These are phyloP conservation scores for Limnothrissa miodon DNA, from an alignment of 2,113 vertebrate genomes.

Conservation along the genomic window DNA sequence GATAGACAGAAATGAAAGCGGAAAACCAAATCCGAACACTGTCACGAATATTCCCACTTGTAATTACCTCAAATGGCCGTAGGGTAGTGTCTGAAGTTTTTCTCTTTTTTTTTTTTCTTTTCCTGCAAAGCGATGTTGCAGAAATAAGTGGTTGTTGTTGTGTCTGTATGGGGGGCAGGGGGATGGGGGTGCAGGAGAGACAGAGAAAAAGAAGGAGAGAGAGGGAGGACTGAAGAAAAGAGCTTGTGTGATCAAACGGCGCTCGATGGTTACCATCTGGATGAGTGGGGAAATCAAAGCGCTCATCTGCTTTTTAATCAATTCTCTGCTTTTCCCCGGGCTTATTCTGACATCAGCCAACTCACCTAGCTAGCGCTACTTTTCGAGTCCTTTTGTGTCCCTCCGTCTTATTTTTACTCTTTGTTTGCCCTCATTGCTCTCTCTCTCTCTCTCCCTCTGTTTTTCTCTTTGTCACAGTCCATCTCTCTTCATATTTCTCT, in stretches of 20 bases:
- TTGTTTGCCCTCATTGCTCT: neutral
- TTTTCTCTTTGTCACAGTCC: neutral
- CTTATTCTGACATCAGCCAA: constrained; percentile 61
- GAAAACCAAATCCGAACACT: constrained; percentile 29
- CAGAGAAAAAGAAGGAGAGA: neutral
- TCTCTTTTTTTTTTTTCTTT: neutral
- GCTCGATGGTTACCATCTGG: constrained; percentile 58
- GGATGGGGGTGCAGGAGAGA: neutral
- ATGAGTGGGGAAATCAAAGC: constrained; percentile 60
- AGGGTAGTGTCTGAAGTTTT: constrained; percentile 45
- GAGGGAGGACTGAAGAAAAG: neutral
- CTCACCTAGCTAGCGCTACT: constrained; percentile 48
- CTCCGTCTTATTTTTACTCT: constrained; percentile 22
- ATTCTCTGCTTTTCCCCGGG: constrained; percentile 48
- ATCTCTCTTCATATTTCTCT: neutral
- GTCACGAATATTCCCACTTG: constrained; percentile 50
- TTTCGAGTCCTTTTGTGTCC: constrained; percentile 8
- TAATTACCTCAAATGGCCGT: constrained; percentile 55
- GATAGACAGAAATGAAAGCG: constrained; percentile 24
- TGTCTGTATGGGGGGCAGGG: neutral
- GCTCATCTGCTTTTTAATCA: constrained; percentile 69
- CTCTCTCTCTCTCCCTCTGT: neutral
- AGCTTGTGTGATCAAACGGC: constrained; percentile 61
- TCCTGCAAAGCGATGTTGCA: constrained; percentile 38
- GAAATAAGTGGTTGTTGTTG: constrained; percentile 13